Evolutionary conservation across 92 coral and sea anemone species (phyloP).

Genomic region (Epizoanthus ramosus): DNA sequence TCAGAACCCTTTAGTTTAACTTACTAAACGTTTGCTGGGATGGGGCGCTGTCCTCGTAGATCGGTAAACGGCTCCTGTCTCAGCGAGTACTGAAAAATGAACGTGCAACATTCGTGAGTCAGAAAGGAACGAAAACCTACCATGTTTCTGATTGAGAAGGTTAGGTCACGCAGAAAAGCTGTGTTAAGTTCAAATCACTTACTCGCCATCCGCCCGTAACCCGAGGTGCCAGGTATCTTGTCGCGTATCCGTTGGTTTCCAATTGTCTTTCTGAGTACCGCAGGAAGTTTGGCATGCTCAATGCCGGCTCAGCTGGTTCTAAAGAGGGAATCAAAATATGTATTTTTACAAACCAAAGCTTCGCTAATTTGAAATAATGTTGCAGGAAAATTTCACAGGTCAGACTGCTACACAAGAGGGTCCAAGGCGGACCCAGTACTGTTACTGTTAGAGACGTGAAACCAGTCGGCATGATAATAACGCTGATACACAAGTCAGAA

Average conservation of each 20-base stretch:
- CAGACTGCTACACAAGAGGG: too few species aligned
- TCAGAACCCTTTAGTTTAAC: constrained; percentile 8
- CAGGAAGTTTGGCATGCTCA: constrained; percentile 81
- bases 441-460: too few species aligned
- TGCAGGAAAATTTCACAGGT: too few species aligned
- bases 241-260: constrained; percentile 79
- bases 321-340: neutral
- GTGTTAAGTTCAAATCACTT: constrained; percentile 24
- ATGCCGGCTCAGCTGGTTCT: constrained; percentile 79
- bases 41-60: constrained; percentile 89
- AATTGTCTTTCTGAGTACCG: constrained; percentile 66
- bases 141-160: too few species aligned
- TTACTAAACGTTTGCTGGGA: constrained; percentile 97
- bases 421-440: too few species aligned
- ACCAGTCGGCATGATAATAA: too few species aligned
- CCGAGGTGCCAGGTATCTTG: constrained; percentile 82
- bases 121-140: too few species aligned
- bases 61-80: constrained; percentile 89
- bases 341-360: neutral
- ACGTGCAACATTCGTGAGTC: too few species aligned
- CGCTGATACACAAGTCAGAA: too few species aligned
- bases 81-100: constrained; percentile 69
- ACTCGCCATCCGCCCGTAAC: constrained; percentile 89
- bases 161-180: neutral
- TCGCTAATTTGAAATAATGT: neutral